These are phyloP conservation scores for Onychomys leucogaster DNA, from an alignment of 2,797 vertebrate genomes.

Conservation along the genomic window DNA sequence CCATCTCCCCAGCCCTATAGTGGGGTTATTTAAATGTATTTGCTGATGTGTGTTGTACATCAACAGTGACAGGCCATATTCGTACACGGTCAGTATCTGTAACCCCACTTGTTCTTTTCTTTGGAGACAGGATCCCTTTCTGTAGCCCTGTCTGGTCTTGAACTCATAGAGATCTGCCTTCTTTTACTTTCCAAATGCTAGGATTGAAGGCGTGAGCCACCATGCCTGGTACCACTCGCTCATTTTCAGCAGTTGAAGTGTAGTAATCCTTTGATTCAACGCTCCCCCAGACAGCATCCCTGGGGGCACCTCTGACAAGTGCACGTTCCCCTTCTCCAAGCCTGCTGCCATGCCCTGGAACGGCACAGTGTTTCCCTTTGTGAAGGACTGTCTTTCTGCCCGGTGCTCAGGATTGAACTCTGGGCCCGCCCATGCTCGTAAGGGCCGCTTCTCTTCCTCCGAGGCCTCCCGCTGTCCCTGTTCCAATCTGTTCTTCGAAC, in stretches of 20 bases:
- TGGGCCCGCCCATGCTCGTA: rapidly evolving
- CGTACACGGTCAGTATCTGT: too few relatives aligned
- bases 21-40: not conserved
- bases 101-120: not conserved
- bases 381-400: not conserved
- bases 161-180: not conserved
- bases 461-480: not conserved
- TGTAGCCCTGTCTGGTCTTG: not conserved
- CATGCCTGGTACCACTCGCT: not conserved
- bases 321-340: not conserved
- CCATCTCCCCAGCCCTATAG: not conserved
- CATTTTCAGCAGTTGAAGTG: not conserved
- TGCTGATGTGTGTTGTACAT: not conserved
- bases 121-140: not conserved
- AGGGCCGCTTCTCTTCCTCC: not conserved
- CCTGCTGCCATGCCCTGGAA: not conserved
- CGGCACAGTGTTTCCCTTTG: not conserved
- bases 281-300: not conserved
- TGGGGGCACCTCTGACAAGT: not conserved
- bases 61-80: not conserved
- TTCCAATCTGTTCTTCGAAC: not conserved
- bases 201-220: not conserved
- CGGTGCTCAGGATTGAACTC: not conserved
- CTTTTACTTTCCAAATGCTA: not conserved
- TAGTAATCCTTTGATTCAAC: not conserved